Conservation (phyloP, 2,113 vertebrate genomes). For the Elephantulus edwardii region DNA sequence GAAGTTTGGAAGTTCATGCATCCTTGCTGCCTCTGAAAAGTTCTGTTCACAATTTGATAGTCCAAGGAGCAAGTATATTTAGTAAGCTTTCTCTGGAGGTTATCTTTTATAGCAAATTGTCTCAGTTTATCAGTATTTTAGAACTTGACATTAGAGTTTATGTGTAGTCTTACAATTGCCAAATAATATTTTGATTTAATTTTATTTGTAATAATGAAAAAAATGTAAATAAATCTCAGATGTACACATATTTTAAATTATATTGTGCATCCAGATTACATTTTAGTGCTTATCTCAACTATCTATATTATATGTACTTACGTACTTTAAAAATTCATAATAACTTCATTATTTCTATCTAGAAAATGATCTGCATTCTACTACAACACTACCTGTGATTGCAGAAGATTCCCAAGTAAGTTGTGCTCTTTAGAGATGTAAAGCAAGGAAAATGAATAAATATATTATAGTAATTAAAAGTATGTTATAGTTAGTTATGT, state of each 20-base stretch:
- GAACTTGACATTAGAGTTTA: background rate
- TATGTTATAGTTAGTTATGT: background rate
- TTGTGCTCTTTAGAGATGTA: constrained; percentile 54
- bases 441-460: background rate
- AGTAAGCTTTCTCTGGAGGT: background rate
- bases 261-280: constrained; percentile 28
- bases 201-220: constrained; percentile 33
- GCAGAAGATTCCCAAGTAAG: constrained; percentile 82
- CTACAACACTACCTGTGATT: constrained; percentile 67
- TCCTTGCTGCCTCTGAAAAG: background rate
- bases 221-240: background rate
- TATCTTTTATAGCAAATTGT: constrained; percentile 10
- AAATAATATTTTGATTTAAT: too few species aligned
- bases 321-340: constrained; percentile 36
- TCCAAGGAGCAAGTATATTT: constrained; percentile 14
- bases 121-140: constrained; percentile 6
- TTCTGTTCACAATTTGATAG: background rate
- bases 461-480: background rate
- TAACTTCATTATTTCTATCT: constrained; percentile 65
- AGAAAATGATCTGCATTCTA: constrained; percentile 71
- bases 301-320: background rate
- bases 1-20: background rate
- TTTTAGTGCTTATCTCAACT: constrained; percentile 39
- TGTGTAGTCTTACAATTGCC: background rate
- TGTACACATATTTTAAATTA: background rate